These are phyloP conservation scores for Lycia hirtaria DNA, from an alignment of 2,888 invertebrate genomes.

Conservation along the genomic window DNA sequence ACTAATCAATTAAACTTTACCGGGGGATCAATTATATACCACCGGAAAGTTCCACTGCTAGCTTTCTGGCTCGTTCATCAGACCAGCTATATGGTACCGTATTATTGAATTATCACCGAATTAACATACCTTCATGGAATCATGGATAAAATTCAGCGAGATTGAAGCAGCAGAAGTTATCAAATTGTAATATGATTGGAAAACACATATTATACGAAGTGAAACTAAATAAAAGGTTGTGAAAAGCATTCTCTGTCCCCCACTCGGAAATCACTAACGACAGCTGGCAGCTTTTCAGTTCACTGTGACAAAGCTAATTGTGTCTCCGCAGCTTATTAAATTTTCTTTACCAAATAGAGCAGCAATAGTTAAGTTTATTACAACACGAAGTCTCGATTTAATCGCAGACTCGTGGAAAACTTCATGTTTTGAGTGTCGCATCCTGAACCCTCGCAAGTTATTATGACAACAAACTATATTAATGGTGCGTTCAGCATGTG, in stretches of 20 bases:
- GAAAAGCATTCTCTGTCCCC: slow-evolving; percentile 5
- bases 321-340: slow-evolving; percentile 56
- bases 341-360: slow-evolving; percentile 60
- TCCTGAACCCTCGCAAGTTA: slow-evolving; percentile 19
- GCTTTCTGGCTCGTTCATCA: too few relatives aligned
- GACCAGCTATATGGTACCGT: too few relatives aligned
- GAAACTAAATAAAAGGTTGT: slow-evolving; percentile 33
- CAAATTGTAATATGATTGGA: too few relatives aligned
- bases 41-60: too few relatives aligned
- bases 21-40: too few relatives aligned
- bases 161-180: too few relatives aligned
- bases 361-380: slow-evolving; percentile 59
- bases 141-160: too few relatives aligned
- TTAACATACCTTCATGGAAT: too few relatives aligned
- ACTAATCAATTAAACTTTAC: too few relatives aligned
- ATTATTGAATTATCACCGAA: too few relatives aligned
- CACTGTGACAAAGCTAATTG: slow-evolving; percentile 50
- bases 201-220: too few relatives aligned
- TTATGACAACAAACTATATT: slow-evolving; percentile 31
- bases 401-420: slow-evolving; percentile 48
- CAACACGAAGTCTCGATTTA: slow-evolving; percentile 56
- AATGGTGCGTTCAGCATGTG: slow-evolving; percentile 24
- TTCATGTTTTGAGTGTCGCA: slow-evolving; percentile 42
- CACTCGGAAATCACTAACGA: slow-evolving; percentile 1
- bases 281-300: slow-evolving; percentile 23